Evolutionary conservation across 2,888 invertebrate genomes (phyloP).

Genomic region (Dasysyrphus albostriatus): DNA sequence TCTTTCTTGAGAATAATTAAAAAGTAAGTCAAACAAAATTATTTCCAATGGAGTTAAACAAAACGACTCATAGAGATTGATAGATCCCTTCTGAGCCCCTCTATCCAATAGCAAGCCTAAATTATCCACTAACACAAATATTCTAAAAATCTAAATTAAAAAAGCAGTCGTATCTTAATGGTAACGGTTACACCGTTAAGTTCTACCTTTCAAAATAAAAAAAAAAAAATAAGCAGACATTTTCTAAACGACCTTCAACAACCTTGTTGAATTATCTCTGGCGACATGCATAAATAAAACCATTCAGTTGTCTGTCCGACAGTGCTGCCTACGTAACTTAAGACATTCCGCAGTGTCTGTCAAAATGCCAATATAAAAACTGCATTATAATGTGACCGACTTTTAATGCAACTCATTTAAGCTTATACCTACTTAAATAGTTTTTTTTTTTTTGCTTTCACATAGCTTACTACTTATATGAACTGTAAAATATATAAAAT

Average conservation of each 20-base stretch:
- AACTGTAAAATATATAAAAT: conserved; percentile 10
- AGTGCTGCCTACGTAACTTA: conserved; percentile 14
- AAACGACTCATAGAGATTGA: no score
- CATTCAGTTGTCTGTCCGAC: conserved; percentile 28
- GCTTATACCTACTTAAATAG: neutral
- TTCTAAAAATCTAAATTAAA: no score
- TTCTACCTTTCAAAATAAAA: neutral
- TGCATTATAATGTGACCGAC: conserved; percentile 36
- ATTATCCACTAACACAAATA: no score
- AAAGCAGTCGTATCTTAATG: no score
- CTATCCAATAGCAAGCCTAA: no score
- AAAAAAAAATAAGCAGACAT: neutral
- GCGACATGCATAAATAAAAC: conserved; percentile 37
- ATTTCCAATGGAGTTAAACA: no score
- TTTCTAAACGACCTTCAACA: conserved; percentile 36
- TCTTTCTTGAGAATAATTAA: no score
- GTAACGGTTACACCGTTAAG: neutral
- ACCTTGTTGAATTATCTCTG: conserved; percentile 33
- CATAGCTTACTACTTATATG: conserved; percentile 15
- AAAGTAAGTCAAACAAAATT: no score
- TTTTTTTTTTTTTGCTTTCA: neutral
- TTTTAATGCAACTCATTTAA: conserved; percentile 11
- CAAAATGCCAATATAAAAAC: conserved; percentile 7
- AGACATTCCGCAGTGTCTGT: conserved; percentile 21
- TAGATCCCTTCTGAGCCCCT: no score